A percentile compares a stretch with the other conserved stretches of the same genome.
phyloP scores from a whole-genome alignment of 35 echinoderm and acorn worm genomes.

The Apostichopus japonicus region DNA sequence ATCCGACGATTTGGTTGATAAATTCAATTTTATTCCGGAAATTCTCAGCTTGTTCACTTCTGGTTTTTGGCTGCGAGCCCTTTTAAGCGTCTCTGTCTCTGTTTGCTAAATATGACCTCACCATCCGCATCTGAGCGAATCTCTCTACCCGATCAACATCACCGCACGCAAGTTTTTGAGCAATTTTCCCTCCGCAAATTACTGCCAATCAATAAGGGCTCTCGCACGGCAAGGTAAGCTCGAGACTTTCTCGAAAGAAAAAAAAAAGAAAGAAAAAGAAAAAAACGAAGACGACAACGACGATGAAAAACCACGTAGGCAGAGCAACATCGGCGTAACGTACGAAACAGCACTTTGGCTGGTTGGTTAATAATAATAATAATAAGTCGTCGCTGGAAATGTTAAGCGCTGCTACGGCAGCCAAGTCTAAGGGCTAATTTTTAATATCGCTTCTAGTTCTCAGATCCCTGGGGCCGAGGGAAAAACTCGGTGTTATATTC shows the following conservation, averaged over 20 bases:
- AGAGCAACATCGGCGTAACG: too few relatives aligned
- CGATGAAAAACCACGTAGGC: too few relatives aligned
- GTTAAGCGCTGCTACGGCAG: constrained; percentile 9
- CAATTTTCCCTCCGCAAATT: constrained; percentile 37
- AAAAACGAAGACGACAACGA: too few relatives aligned
- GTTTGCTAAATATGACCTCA: neutral
- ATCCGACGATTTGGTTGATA: neutral
- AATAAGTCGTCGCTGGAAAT: neutral
- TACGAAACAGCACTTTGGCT: neutral
- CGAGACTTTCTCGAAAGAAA: too few relatives aligned
- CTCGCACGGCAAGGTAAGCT: constrained; percentile 16
- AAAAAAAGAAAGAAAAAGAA: too few relatives aligned
- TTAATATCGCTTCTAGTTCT: neutral
- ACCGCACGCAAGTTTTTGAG: constrained; percentile 25
- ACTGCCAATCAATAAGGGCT: constrained; percentile 46
- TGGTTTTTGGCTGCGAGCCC: neutral
- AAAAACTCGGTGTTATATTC: too few relatives aligned
- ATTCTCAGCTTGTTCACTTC: constrained; percentile 1
- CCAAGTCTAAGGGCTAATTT: constrained; percentile 5
- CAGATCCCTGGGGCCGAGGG: neutral
- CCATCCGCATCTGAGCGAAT: neutral
- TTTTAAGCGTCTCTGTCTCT: neutral
- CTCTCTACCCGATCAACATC: constrained; percentile 15
- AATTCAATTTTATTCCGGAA: neutral
- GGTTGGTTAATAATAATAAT: constrained; percentile 8